Base-by-base conservation (phyloP, 1,140 invertebrate genomes). In the Drosophila navojoa region DNA sequence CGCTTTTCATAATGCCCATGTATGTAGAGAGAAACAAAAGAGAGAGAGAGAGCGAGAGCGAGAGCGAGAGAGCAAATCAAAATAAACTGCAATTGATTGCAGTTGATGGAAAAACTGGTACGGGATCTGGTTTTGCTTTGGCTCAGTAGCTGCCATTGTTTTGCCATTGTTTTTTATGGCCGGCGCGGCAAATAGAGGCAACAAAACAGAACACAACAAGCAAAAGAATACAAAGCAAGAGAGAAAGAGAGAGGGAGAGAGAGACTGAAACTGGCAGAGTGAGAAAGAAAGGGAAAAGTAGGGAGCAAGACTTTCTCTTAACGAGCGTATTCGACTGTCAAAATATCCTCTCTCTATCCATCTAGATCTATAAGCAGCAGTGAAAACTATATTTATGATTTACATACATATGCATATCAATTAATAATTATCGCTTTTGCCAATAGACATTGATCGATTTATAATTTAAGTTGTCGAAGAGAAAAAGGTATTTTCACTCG, bases 181-280 rank as follows among this genome's bases (percentile, higher is more conserved):
- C 19, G 47, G 38, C 60, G 29, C 25, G 27, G 59, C 45, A 61
- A 61, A 61, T 15, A 63, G 47, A 53, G 58, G 44, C 64, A 69
- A 54, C 72, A 71, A 70, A 63, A 59, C 53, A 63, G 49, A 71
- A 71, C 68, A 71, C 40, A 75, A 75, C 72, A 75, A 75, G 59
- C 22, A 75, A 75, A 64, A 60, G 53, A 71, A n/a, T 16, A 64
- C 38, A 35, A 16, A 35, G 1, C 35, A 2, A 40, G 29, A 45
- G 38, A 58, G 27, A 25, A 3, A 7, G 13, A 9, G 11, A 4
- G 40, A 32, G 19, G 15, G 4, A 47, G 22, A 19, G 29, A 15
- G 16, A 54, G 2, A 52, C 25, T 29, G 25, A 45, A 27, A 45
- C 40, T 38, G 27, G 32, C 44, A 40, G 44, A 19, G 52, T 16